Conservation (phyloP, 2,888 invertebrate genomes). For the Axea sp. region DNA sequence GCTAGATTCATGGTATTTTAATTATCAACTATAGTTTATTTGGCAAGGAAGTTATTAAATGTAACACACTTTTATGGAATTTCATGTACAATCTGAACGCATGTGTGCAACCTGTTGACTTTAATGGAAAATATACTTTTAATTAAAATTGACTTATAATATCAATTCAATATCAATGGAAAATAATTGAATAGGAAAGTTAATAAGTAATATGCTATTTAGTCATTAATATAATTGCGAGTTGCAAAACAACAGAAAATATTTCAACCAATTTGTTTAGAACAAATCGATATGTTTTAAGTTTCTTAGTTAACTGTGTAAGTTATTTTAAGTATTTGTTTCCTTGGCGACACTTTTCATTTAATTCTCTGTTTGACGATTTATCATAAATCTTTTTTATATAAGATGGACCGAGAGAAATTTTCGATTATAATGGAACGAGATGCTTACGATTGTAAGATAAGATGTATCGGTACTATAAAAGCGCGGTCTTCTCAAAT, state of each 20-base stretch:
- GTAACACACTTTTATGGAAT: conserved; percentile 37
- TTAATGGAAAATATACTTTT: conserved; percentile 31
- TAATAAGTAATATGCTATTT: conserved; percentile 22
- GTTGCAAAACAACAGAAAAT: conserved; percentile 1
- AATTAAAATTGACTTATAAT: conserved; percentile 30
- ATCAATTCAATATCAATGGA: conserved; percentile 33
- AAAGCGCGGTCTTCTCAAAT: no score
- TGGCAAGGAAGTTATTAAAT: conserved; percentile 44
- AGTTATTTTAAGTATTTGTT: no score
- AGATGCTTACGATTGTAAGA: no score
- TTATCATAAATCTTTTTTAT: no score
- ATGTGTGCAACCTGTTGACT: neutral
- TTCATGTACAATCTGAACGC: conserved; percentile 15
- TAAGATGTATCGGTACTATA: no score
- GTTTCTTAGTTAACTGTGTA: no score
- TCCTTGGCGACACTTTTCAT: no score
- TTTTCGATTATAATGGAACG: no score
- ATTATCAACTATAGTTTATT: conserved; percentile 38
- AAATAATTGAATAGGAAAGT: conserved; percentile 15
- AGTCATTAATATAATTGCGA: conserved; percentile 32
- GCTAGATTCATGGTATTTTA: conserved; percentile 30
- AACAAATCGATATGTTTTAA: no score
- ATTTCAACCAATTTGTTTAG: no score
- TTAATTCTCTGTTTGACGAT: no score
- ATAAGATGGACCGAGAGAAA: no score